Evolutionary conservation across 2,113 vertebrate genomes (phyloP), one percentile per base, ranked within the genome.

Genomic region (Gulo gulo): DNA sequence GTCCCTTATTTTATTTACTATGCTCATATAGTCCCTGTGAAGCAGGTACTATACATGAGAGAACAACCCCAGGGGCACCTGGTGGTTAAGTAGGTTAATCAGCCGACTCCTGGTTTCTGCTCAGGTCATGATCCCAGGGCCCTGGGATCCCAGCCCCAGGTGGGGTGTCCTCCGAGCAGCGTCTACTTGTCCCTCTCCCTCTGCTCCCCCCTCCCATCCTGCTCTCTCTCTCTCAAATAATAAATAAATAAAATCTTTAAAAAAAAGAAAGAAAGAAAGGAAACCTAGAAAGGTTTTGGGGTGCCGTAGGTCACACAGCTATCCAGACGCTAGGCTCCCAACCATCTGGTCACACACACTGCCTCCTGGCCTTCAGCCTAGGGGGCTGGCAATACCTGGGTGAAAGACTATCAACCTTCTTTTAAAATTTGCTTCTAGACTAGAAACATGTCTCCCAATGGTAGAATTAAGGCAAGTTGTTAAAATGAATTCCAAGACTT

Each of bases 391-490:
- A 85, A 81, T 74, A 52, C 67, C 39, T 18, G 52, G 21, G 79
- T 15, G 18, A 93, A 83, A 96, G 71, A 42, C 78, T 52, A 57
- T 52, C 65, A 79, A 45, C 34, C 36, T 65, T 74, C 65, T 76
- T n/a, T 20, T 2, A n/a, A 6, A 29, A 69, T 50, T 74, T 96
- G 74, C 84, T 84, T 95, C 76, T 94, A 71, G 21, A 82, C 94
- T 69, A 97, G 88, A 95, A 97, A 95, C 50, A 67, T 47, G 59
- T 94, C 61, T 97, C 90, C 84, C 81, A 79, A 73, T 1, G 36
- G 84, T 52, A 96, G 92, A 97, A 95, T 95, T 88, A 94, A 97
- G 69, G 92, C 90, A 84, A 91, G 26, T 95, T 96, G 92, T 96
- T 97, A 84, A 92, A 90, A 95, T 71, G 88, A 82, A 97, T 97